Conservation (phyloP, 1,140 invertebrate species). For the Aplysia californica region DNA sequence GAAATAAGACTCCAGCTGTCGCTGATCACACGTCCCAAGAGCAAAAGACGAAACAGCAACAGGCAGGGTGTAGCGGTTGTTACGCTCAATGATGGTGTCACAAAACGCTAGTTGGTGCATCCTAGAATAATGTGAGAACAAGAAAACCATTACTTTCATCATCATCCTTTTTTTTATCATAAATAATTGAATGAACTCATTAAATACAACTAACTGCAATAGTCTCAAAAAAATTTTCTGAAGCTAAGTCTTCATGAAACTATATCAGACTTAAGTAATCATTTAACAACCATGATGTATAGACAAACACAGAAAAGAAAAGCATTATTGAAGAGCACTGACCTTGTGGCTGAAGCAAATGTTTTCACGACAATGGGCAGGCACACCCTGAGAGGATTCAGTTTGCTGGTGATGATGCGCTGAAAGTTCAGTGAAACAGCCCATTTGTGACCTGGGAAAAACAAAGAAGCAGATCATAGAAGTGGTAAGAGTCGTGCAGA, state of each 20-base stretch:
- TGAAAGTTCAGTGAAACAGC: conserved; percentile 84
- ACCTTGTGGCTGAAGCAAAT: conserved; percentile 76
- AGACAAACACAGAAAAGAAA: too few species aligned
- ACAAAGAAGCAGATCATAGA: background rate
- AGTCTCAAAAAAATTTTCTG: too few species aligned
- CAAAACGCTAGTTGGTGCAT: conserved; percentile 93
- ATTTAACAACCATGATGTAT: too few species aligned
- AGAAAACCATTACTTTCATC: too few species aligned
- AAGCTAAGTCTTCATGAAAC: too few species aligned
- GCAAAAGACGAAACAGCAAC: conserved; percentile 37
- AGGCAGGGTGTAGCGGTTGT: conserved; percentile 77
- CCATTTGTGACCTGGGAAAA: conserved; percentile 79
- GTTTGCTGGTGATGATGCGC: conserved; percentile 82
- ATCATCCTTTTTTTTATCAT: too few species aligned
- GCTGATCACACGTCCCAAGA: conserved; percentile 35
- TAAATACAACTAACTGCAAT: too few species aligned
- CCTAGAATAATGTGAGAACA: too few species aligned
- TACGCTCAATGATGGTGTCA: conserved; percentile 88
- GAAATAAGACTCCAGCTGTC: conserved; percentile 77
- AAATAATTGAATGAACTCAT: too few species aligned
- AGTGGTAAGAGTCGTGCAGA: too few species aligned
- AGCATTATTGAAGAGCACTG: too few species aligned
- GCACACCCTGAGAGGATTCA: conserved; percentile 89
- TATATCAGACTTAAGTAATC: too few species aligned
- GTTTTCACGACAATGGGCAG: conserved; percentile 80